Evolutionary conservation across 35 echinoderm and acorn worm genomes (phyloP).

Genomic region (Anneissia japonica): DNA sequence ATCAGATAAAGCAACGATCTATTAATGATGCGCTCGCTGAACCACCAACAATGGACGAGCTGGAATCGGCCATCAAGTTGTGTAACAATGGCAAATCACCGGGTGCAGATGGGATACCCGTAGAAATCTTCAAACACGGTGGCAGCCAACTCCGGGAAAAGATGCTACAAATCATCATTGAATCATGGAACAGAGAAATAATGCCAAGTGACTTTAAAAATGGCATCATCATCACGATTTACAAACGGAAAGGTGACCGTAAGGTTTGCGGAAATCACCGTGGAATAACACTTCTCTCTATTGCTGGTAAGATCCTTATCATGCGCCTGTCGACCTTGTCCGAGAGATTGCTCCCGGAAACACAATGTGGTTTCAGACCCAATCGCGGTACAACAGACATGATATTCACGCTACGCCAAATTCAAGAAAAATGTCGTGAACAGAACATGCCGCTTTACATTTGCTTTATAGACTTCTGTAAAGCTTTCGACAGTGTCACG

Average conservation of each 20-base stretch:
- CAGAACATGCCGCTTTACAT: conserved; percentile 24
- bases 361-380: conserved; percentile 10
- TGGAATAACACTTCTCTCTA: conserved; percentile 7
- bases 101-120: neutral
- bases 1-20: neutral
- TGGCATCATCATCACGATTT: conserved; percentile 1
- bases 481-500: conserved; percentile 47
- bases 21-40: neutral
- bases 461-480: conserved; percentile 31
- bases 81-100: conserved; percentile 1
- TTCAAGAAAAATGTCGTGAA: conserved; percentile 36
- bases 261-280: conserved; percentile 24
- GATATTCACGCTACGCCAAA: conserved; percentile 33
- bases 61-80: neutral
- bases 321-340: neutral
- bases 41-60: neutral
- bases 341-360: conserved; percentile 9
- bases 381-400: conserved; percentile 8
- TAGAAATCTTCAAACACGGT: neutral
- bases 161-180: neutral
- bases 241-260: conserved; percentile 24
- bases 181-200: neutral
- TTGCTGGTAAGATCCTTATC: conserved; percentile 11
- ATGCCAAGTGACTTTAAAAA: neutral
- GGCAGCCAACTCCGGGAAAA: neutral